Conservation (phyloP, 2,797 vertebrate species). For the Rhabdophis nuchalis region DNA sequence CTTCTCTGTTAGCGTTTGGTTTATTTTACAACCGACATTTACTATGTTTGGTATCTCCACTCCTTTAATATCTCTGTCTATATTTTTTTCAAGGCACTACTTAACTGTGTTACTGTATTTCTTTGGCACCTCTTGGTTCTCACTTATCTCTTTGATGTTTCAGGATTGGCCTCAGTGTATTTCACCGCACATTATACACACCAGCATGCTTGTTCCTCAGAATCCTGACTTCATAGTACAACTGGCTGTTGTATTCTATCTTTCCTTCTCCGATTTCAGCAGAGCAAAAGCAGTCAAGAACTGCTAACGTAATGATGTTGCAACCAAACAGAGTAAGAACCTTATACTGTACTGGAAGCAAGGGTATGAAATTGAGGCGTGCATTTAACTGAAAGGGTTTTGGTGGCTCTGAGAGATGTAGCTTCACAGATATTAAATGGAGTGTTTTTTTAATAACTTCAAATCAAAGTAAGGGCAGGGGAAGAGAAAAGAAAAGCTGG, state of each 20-base stretch:
- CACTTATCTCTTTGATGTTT: not conserved
- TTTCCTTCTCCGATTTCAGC: constrained; percentile 9
- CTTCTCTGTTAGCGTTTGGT: not conserved
- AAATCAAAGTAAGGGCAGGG: not conserved
- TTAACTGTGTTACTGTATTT: not conserved
- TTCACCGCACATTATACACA: not conserved
- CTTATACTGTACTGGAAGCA: not conserved
- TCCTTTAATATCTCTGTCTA: not conserved
- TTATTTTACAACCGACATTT: not conserved
- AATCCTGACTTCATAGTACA: not conserved
- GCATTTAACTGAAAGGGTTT: not conserved
- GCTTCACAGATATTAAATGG: constrained; percentile 4
- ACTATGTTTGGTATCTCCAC: not conserved
- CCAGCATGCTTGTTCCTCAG: not conserved
- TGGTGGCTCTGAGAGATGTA: not conserved
- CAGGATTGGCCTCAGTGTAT: not conserved
- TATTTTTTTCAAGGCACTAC: not conserved
- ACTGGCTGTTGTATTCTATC: not conserved
- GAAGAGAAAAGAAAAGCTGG: constrained; percentile 6
- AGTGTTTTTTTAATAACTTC: constrained; percentile 39
- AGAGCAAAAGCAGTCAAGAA: constrained; percentile 3
- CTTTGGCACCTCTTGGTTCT: not conserved
- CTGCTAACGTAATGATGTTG: not conserved
- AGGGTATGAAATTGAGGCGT: not conserved
- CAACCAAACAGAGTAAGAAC: rapidly evolving